Evolutionary conservation across 2,888 invertebrate species (phyloP), one percentile per base, ranked within the genome.

Genomic region (Drosophila phalerata): DNA sequence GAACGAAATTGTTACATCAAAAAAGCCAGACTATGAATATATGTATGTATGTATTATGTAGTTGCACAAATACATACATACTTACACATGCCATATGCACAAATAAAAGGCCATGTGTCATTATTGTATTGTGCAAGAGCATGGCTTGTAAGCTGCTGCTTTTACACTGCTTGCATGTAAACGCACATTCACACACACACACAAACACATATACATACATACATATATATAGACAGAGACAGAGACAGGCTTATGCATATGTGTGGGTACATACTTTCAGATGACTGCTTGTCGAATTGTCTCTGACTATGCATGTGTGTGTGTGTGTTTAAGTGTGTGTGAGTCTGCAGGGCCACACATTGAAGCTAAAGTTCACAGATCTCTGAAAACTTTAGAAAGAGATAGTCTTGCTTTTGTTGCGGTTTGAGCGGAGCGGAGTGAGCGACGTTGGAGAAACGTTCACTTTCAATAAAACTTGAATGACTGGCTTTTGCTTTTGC

Each of bases 341-440:
- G 45, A 40, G 66, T 77, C 74, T 74, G 81, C 84, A 86, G 78
- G 81, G 87, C 81, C 84, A 77, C 78, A 86, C 87, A 74, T 52
- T 61, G 61, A 73, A 85, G 86, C 87, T 87, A 84, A 83, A 83
- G 87, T 83, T 83, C 87, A 83, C 82, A 87, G 85, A 84, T 87
- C 79, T 81, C 64, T 73, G 65, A 32, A 81, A 82, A 85, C 81
- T 86, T 81, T 75, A 81, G 73, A 83, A 77, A 83, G 74, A 82
- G 82, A 87, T 79, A 87, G 82, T 85, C 79, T 79, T 62, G 65
- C 81, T 82, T 82, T 81, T 84, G 87, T 85, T 79, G 79, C 69
- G 79, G 67, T 73, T 68, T 60, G 53, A 48, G 49, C 51, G 42
- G 22, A 58, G 34, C 56, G 22, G 22, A 15, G n/a, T 8, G n/a